Evolutionary conservation across 2,113 vertebrate species (phyloP).

Genomic region (Acanthochromis polyacanthus): DNA sequence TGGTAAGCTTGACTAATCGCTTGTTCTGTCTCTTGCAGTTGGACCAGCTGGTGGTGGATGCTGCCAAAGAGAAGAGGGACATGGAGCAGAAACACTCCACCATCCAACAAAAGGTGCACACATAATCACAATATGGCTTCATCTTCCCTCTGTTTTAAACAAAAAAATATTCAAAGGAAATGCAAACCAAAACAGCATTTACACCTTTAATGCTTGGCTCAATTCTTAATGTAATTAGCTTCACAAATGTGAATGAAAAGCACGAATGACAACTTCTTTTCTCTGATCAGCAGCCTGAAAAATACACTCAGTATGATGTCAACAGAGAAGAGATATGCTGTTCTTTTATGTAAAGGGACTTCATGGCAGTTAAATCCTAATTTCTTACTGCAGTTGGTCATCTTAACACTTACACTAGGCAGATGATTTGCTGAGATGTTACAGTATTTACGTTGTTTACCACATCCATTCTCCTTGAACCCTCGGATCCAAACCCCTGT

Average conservation of each 20-base stretch:
- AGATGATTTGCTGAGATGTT: background rate
- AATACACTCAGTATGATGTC: conserved; percentile 2
- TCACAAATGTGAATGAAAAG: background rate
- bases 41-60: conserved; percentile 94
- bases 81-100: conserved; percentile 99
- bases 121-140: background rate
- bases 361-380: background rate
- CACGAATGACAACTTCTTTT: background rate
- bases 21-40: conserved; percentile 86
- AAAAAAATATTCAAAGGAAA: background rate
- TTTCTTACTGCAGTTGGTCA: conserved; percentile 20
- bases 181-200: background rate
- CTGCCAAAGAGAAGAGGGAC: conserved; percentile 95
- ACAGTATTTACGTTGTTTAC: background rate
- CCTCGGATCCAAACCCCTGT: no score
- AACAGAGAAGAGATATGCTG: background rate
- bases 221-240: background rate
- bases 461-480: no score
- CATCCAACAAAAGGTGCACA: conserved; percentile 96
- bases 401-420: no score
- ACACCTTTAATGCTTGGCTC: background rate
- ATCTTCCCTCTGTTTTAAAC: background rate
- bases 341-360: background rate
- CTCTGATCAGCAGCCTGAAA: background rate
- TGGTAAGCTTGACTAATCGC: conserved; percentile 40